Evolutionary conservation across 2,797 vertebrate species (phyloP).

Genomic region (Halcyon leucocephala): DNA sequence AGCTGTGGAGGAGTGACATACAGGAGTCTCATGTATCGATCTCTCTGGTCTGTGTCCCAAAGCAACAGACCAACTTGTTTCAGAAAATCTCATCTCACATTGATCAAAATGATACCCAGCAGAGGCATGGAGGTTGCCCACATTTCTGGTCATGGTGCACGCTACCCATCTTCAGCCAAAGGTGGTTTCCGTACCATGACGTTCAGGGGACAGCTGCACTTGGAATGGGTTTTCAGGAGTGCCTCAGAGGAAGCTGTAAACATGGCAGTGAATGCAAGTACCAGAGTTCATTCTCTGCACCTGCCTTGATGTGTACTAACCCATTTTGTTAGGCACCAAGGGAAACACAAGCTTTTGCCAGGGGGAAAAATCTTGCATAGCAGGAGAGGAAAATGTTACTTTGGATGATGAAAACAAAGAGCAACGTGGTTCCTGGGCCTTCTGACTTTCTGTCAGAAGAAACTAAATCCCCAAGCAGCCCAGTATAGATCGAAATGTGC

Average conservation of each 20-base stretch:
- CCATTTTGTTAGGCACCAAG: not conserved
- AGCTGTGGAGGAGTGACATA: not conserved
- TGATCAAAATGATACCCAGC: not conserved
- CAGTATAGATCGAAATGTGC: not conserved
- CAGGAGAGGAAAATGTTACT: not conserved
- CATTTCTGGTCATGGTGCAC: not conserved
- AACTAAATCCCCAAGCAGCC: conserved; percentile 5
- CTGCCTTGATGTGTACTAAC: conserved; percentile 33
- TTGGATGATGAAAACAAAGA: not conserved
- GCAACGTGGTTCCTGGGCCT: conserved; percentile 24
- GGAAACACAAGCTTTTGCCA: not conserved
- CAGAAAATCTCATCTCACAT: not conserved
- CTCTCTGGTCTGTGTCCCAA: not conserved
- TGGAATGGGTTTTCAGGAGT: not conserved
- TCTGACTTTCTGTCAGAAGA: conserved; percentile 28
- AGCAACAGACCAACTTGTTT: not conserved
- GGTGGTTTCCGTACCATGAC: not conserved
- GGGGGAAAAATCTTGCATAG: not conserved
- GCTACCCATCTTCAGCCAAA: not conserved
- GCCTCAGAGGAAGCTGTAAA: not conserved
- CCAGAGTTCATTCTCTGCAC: conserved; percentile 1
- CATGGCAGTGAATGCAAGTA: not conserved
- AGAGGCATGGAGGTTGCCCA: not conserved
- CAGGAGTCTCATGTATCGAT: not conserved
- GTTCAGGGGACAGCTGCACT: not conserved